Evolutionary conservation across 2,113 vertebrate species (phyloP).

Genomic region (Syngnathoides biaculeatus): DNA sequence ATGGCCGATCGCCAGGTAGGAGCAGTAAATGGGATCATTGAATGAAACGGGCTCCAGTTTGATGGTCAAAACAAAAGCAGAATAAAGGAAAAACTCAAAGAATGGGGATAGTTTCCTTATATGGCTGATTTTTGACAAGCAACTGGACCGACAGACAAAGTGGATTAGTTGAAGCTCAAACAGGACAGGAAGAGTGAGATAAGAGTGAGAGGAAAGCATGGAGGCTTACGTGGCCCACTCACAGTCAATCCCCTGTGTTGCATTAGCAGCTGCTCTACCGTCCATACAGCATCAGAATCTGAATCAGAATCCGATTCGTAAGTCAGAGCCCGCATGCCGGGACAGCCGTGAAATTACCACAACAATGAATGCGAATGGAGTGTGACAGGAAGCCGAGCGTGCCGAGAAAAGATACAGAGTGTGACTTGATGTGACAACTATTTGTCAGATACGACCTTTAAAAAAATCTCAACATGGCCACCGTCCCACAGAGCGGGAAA

Average conservation of each 20-base stretch:
- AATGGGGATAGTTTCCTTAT: slow-evolving; percentile 23
- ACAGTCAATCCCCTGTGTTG: slow-evolving; percentile 21
- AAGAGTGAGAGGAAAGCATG: slow-evolving; percentile 8
- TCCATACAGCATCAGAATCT: slow-evolving; percentile 13
- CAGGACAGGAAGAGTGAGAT: slow-evolving; percentile 32
- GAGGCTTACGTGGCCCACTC: slow-evolving; percentile 14
- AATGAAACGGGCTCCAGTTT: slow-evolving; percentile 21
- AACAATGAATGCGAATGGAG: slow-evolving; percentile 43
- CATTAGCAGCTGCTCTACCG: slow-evolving; percentile 2
- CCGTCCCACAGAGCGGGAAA: slow-evolving; percentile 31
- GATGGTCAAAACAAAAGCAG: background rate
- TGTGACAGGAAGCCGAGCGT: slow-evolving; percentile 18
- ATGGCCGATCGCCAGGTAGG: slow-evolving; percentile 13
- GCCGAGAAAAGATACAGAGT: slow-evolving; percentile 19
- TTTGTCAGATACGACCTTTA: slow-evolving; percentile 54
- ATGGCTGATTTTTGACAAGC: slow-evolving; percentile 32
- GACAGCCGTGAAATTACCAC: slow-evolving; percentile 24
- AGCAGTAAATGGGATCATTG: slow-evolving; percentile 17
- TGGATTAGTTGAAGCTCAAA: slow-evolving; percentile 34
- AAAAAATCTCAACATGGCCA: slow-evolving; percentile 52
- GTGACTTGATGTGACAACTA: slow-evolving; percentile 55
- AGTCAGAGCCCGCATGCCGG: slow-evolving; percentile 9
- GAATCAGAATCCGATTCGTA: too few relatives aligned
- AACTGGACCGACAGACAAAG: slow-evolving; percentile 21
- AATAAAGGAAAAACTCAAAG: background rate